These are phyloP conservation scores for Rhagium mordax DNA, from an alignment of 2,888 invertebrate genomes.

Conservation along the genomic window DNA sequence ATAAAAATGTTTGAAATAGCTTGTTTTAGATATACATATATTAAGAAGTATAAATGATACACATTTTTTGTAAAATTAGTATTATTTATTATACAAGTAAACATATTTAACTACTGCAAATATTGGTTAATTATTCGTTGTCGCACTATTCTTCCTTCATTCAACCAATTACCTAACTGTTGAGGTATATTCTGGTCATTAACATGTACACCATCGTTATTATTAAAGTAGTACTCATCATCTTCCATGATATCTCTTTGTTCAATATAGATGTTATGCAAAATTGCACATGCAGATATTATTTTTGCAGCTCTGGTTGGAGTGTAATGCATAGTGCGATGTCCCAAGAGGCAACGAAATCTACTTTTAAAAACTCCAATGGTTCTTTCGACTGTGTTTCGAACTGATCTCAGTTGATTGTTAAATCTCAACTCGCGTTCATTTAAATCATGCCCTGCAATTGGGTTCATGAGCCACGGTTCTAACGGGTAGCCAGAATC, in stretches of 20 bases:
- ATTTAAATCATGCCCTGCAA: neutral
- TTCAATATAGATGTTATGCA: neutral
- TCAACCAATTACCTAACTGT: neutral
- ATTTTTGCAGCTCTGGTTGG: neutral
- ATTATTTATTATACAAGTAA: too few relatives aligned
- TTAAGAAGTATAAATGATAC: too few relatives aligned
- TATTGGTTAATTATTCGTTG: too few relatives aligned
- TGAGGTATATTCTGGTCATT: neutral
- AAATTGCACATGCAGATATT: neutral
- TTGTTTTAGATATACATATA: too few relatives aligned
- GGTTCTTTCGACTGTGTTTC: neutral
- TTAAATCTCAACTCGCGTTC: neutral
- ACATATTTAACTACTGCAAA: too few relatives aligned
- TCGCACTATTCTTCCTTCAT: too few relatives aligned
- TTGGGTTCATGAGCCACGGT: neutral
- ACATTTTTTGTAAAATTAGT: too few relatives aligned
- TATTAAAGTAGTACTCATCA: too few relatives aligned
- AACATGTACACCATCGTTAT: neutral
- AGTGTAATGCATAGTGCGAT: neutral
- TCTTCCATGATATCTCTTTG: neutral
- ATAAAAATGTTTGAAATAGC: too few relatives aligned
- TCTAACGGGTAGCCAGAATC: neutral
- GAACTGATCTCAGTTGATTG: neutral
- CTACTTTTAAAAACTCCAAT: neutral
- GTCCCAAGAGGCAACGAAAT: neutral